A percentile compares a stretch with the other conserved stretches of the same genome.
Conservation (phyloP, 2,113 vertebrate genomes). For the Emydocephalus ijimae region DNA sequence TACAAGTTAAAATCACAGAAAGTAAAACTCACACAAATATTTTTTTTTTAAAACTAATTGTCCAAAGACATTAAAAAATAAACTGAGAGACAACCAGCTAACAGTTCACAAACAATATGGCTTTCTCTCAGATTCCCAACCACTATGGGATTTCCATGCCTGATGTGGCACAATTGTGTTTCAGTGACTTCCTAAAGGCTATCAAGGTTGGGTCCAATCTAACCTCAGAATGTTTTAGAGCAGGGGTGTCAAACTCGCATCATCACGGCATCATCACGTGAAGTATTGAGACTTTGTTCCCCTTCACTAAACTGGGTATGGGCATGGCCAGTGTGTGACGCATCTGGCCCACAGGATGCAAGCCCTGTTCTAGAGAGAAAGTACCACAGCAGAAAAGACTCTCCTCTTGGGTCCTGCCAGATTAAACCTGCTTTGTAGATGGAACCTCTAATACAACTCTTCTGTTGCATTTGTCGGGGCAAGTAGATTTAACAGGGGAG, state of each 20-base stretch:
- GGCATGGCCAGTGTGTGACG: too few species aligned
- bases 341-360: too few species aligned
- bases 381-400: not conserved
- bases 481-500: not conserved
- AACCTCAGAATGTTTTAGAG: not conserved
- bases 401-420: not conserved
- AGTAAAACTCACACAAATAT: not conserved
- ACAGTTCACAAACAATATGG: not conserved
- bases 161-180: not conserved
- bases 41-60: not conserved
- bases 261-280: too few species aligned
- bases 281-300: too few species aligned
- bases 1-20: not conserved
- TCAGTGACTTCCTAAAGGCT: not conserved
- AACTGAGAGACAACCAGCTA: not conserved
- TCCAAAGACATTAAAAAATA: not conserved
- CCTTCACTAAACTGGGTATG: too few species aligned
- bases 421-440: not conserved
- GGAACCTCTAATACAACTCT: not conserved
- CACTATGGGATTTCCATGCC: not conserved
- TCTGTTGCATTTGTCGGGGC: not conserved
- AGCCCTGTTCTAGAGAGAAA: not conserved
- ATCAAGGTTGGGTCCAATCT: not conserved
- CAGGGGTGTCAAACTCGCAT: too few species aligned
- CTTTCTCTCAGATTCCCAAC: not conserved